Base-by-base conservation (phyloP, 2,888 invertebrate genomes). In the Hypsopygia costalis region DNA sequence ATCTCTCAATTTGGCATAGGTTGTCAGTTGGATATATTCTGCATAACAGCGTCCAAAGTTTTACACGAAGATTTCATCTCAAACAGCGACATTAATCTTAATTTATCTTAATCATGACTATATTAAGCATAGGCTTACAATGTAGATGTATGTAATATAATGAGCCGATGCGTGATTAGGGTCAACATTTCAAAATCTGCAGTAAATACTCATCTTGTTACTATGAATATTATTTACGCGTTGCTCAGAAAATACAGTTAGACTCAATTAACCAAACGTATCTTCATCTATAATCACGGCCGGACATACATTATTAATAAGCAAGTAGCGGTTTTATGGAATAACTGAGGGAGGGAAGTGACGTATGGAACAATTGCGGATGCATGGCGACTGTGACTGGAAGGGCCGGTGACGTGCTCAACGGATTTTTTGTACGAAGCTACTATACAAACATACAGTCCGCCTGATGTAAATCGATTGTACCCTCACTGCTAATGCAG, bases 191-290 rank as follows among this genome's bases (percentile, higher is more conserved):
- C 9, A 31, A 28, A 20, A 29, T 37, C 22, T 37, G 22, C 32
- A 32, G 32, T 20, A 36, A 20, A 36, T 9, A 16, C 32, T 8
- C 25, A 32, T 31, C 22, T 31, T 29, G 30, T 22, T 20, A 37
- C 37, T 11, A 30, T n/a, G 21, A 21, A 31, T 31, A 11, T 20
- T 5, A 29, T 31, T 22, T 31, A 31, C 37, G 22, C 25, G 32
- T 25, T 31, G 25, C 32, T 33, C 38, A 39, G 27, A 38, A 25
- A 37, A 12, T 42, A 46, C 44, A 43, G 46, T 41, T 41, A 39
- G 41, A 41, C 36, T 42, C 41, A 41, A 44, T 44, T 46, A 48
- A 43, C 43, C 44, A 46, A 43, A 43, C 41, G 34, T 40, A 33
- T 31, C 40, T 37, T 39, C 36, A 43, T 22, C 37, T 44, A 46